Base-by-base conservation (phyloP, 2,113 vertebrate species). In the Steatornis caripensis region DNA sequence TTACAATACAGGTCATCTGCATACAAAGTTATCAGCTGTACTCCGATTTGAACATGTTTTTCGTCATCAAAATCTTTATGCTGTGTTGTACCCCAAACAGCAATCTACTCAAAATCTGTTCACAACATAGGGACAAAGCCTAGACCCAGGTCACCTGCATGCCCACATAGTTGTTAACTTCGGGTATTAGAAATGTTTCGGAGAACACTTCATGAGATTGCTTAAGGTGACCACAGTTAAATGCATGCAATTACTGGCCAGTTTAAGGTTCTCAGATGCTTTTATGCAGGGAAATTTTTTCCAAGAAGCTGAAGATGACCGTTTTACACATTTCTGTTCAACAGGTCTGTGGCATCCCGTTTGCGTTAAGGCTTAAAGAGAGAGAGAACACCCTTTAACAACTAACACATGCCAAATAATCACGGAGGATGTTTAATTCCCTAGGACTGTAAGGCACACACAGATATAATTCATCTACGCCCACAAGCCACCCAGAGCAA, bases 81-180 rank as follows among this genome's bases (percentile, higher is more conserved):
- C 11, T 39, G 23, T 53, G 10, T 12, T 51, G 39, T 11, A 70
- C 10, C 8, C 24, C 18, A n/a, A 54, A 83, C 2, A 54, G 57
- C 62, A 51, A 46, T 16, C 49, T 37, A 61, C 29, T 55, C 32
- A 41, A 66, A 70, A 77, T 39, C n/a, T n/a, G 12, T 22, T 69
- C 57, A 24, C 46, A 60, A 27, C 10, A 18, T 0, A 29, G n/a
- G 17, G 45, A 61, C 26, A 54, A 69, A 62, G 41, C 30, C 51
- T 58, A 74, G 46, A 46, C 23, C 18, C 51, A 60, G n/a, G 39
- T 37, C 46, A 70, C 7, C 36, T 17, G 8, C 16, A 14, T 12
- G 11, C 1, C 0, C 1, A 27, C 0, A 5, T 32, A 16, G n/a
- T 45, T 61, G 36, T 22, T 72, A 70, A 39, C 29, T 58, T 54